Conservation (phyloP, 2,888 invertebrate genomes). For the Tipula helvola region DNA sequence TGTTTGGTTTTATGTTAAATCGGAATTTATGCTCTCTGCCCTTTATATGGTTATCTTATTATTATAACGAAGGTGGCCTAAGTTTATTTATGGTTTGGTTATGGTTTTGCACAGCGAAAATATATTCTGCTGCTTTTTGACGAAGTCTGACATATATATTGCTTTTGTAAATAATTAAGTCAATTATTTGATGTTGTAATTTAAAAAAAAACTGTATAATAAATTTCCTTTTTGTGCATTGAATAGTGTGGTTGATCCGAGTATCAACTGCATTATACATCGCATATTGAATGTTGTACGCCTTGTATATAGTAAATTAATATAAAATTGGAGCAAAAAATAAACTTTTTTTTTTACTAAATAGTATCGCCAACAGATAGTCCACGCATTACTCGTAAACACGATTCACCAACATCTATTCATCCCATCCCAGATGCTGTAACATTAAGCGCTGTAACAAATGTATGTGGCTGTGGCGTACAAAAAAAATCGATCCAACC, state of each 20-base stretch:
- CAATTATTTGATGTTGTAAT: background rate
- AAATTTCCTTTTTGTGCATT: background rate
- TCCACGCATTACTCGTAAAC: slow-evolving; percentile 13
- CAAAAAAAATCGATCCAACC: slow-evolving; percentile 6
- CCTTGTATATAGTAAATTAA: background rate
- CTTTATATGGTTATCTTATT: background rate
- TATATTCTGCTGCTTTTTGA: background rate
- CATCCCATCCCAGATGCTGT: slow-evolving; percentile 19
- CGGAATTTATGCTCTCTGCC: background rate
- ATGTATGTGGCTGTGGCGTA: slow-evolving; percentile 20
- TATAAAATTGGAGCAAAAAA: background rate
- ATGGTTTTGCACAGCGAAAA: background rate
- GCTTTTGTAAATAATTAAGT: background rate
- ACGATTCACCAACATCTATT: background rate
- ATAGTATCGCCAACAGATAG: slow-evolving; percentile 21
- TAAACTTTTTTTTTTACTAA: background rate
- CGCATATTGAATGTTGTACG: background rate
- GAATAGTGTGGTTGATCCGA: background rate
- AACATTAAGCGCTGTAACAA: slow-evolving; percentile 23
- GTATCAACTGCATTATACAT: background rate
- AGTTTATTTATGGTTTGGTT: background rate
- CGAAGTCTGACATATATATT: background rate
- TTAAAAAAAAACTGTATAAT: background rate
- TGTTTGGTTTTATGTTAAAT: background rate
- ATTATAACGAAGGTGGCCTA: background rate